Percentiles rank a stretch among this genome's conserved stretches.
These are phyloP conservation scores for Apodemia hepburni DNA, from an alignment of 2,888 invertebrate genomes.

Conservation along the genomic window DNA sequence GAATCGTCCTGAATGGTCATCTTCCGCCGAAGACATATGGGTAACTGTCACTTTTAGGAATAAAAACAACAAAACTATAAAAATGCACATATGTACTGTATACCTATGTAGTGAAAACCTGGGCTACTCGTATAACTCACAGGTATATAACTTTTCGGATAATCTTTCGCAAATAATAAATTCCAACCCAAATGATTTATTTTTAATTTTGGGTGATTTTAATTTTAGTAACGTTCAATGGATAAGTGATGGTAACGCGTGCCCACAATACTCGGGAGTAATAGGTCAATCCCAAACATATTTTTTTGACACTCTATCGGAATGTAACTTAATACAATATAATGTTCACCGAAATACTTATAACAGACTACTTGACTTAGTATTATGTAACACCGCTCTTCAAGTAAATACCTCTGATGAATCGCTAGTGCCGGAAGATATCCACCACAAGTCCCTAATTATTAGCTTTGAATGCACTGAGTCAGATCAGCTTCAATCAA, in stretches of 20 bases:
- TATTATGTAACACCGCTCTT: slow-evolving; percentile 21
- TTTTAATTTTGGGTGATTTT: slow-evolving; percentile 13
- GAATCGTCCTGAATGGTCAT: too few relatives aligned
- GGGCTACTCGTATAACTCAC: neutral
- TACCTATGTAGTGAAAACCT: slow-evolving; percentile 10
- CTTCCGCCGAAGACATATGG: too few relatives aligned
- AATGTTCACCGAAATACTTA: slow-evolving; percentile 19
- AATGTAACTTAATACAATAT: slow-evolving; percentile 21
- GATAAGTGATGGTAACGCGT: neutral
- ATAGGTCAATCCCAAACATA: neutral
- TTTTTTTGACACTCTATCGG: slow-evolving; percentile 6
- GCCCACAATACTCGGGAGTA: too few relatives aligned
- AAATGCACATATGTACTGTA: slow-evolving; percentile 5
- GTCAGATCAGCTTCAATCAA: neutral
- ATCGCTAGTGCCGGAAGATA: slow-evolving; percentile 21
- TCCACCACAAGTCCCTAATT: slow-evolving; percentile 23
- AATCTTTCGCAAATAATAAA: neutral
- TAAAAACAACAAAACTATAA: neutral
- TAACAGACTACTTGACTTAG: slow-evolving; percentile 24
- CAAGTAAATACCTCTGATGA: slow-evolving; percentile 6
- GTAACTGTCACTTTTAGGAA: too few relatives aligned
- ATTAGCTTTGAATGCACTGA: neutral
- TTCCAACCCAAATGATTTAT: neutral
- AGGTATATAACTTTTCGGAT: neutral
- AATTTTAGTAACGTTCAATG: neutral